phyloP scores from a whole-genome alignment of 2,888 invertebrate genomes.

The Prostheceraeus crozeri region DNA sequence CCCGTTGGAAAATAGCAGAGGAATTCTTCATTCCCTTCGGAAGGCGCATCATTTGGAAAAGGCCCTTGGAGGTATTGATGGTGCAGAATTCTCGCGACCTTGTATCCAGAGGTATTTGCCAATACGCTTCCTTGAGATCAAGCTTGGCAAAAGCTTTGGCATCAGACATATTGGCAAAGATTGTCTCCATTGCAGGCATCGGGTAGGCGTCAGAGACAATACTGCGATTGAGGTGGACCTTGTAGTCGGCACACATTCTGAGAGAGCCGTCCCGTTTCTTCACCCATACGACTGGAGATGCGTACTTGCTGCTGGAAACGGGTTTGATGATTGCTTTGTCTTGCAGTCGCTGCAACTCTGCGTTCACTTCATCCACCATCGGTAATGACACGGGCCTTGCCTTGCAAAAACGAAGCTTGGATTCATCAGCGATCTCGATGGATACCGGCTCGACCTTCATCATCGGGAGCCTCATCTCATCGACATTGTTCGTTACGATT shows the following conservation, averaged over 20 bases:
- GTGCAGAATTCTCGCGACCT: constrained; percentile 26
- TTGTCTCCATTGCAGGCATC: constrained; percentile 28
- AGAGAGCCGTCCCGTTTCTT: constrained; percentile 7
- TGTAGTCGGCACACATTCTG: constrained; percentile 24
- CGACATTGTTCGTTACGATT: too few species aligned
- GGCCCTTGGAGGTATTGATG: constrained; percentile 26
- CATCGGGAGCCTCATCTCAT: too few species aligned
- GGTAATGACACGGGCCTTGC: too few species aligned
- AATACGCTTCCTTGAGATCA: constrained; percentile 23
- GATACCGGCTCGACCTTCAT: too few species aligned
- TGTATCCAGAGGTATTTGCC: constrained; percentile 34
- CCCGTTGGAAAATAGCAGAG: constrained; percentile 32
- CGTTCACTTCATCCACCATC: too few species aligned
- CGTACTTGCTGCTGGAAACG: too few species aligned
- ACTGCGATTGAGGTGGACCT: constrained; percentile 5
- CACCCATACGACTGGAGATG: constrained; percentile 16
- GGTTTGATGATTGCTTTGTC: too few species aligned
- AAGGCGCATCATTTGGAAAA: constrained; percentile 32
- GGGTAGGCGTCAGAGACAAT: constrained; percentile 27
- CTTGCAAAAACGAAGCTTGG: too few species aligned
- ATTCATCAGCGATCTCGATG: too few species aligned
- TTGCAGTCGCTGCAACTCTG: too few species aligned
- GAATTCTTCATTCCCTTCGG: constrained; percentile 31
- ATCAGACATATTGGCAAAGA: constrained; percentile 8
- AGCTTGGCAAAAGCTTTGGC: constrained; percentile 32